phyloP scores from a whole-genome alignment of 2,797 vertebrate species.

The Syngnathus rostellatus region DNA sequence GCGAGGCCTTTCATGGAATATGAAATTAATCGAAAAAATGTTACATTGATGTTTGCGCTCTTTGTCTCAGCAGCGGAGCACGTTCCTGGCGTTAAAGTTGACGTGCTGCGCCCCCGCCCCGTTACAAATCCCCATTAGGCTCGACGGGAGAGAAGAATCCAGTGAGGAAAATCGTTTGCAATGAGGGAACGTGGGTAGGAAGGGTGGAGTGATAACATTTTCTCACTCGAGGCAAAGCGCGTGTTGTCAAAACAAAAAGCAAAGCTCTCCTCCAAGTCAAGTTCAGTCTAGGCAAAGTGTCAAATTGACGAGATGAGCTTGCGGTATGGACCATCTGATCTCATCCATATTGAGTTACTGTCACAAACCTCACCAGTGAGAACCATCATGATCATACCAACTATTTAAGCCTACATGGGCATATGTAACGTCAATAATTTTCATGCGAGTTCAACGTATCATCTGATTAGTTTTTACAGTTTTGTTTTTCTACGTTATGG shows the following conservation, averaged over 20 bases:
- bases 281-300: background rate
- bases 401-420: background rate
- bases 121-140: constrained; percentile 6
- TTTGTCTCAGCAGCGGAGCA: constrained; percentile 2
- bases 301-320: background rate
- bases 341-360: background rate
- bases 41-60: background rate
- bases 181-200: background rate
- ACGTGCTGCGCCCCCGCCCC: background rate
- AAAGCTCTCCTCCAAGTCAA: background rate
- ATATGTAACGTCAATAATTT: background rate
- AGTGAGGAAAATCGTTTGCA: constrained; percentile 2
- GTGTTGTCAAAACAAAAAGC: constrained; percentile 2
- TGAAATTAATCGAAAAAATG: background rate
- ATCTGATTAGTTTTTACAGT: too few relatives aligned
- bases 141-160: background rate
- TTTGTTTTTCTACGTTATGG: too few relatives aligned
- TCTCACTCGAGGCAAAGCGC: background rate
- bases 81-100: constrained; percentile 1
- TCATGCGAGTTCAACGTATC: background rate
- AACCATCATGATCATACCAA: background rate
- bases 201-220: background rate
- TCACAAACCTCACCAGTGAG: background rate
- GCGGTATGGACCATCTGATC: background rate
- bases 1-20: constrained; percentile 1